Evolutionary conservation across 2,888 invertebrate species (phyloP), one percentile per base, ranked within the genome.

Genomic region (Alitta virens): DNA sequence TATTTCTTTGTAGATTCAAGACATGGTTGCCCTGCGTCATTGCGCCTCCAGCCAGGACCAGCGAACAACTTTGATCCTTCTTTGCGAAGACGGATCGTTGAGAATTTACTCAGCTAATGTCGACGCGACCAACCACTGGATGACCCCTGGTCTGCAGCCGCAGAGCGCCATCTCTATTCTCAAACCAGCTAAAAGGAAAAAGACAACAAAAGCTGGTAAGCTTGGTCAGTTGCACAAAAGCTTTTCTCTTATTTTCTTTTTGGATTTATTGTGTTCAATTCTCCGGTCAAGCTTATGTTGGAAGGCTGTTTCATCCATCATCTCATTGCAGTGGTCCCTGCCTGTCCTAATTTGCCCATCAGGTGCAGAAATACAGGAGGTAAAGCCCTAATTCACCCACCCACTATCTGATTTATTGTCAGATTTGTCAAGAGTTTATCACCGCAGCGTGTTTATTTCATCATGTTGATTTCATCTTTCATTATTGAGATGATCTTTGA

Each of bases 81-180:
- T 98, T 18, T 96, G 96, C 81, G 97, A 98, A 81, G 97, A 98
- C 82, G 97, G 97, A 40, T 95, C 95, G 78, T 84, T 98, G 66
- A 87, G 95, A 60, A 95, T 97, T 83, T 95, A 93, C 79, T 92
- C 92, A 79, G 95, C 94, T 0, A 90, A 90, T 70, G 88, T 90
- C 75, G 92, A 78, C 50, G 72, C 72, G 54, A 80, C 80, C 21
- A 76, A 76, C 66, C 79, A 69, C 74, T 82, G 82, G 82, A 71
- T 81, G 62, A 88, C 88, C 1, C 86, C 88, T 0, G 85, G 84
- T 66, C 86, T 89, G 5, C 88, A 88, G 75, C 87, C 88, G 1
- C 76, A 76, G 68, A 72, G 71, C 58, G 74, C 76, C 52, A 76
- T 77, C 42, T 67, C 76, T n/a, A 74, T 73, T 1, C 74, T 79